phyloP scores from a whole-genome alignment of 2,888 invertebrate genomes.

The Lasioglossum malachurum region DNA sequence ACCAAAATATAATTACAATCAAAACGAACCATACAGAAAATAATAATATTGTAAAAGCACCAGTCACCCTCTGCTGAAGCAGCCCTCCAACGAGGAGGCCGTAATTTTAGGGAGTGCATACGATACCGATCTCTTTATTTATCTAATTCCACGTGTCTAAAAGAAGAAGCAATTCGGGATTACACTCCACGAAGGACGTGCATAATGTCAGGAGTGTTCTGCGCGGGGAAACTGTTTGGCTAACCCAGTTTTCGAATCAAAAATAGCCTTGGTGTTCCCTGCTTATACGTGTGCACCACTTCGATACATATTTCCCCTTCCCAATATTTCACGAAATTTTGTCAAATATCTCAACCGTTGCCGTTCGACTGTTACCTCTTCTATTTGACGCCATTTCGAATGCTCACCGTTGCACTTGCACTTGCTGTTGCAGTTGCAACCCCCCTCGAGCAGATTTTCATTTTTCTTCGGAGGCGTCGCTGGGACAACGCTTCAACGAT shows the following conservation, averaged over 20 bases:
- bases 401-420: background rate
- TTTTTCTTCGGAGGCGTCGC: conserved; percentile 30
- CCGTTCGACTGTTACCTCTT: background rate
- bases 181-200: conserved; percentile 39
- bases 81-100: background rate
- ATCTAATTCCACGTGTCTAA: conserved; percentile 8
- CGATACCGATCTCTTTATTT: conserved; percentile 20
- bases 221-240: conserved; percentile 62
- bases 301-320: conserved; percentile 24
- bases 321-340: conserved; percentile 51
- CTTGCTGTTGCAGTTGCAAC: background rate
- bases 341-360: conserved; percentile 44
- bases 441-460: conserved; percentile 25
- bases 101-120: conserved; percentile 35
- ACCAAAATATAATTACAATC: too few species aligned
- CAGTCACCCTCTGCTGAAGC: background rate
- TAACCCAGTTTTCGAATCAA: conserved; percentile 72
- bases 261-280: conserved; percentile 60
- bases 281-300: conserved; percentile 26
- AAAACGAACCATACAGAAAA: background rate
- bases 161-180: conserved; percentile 29
- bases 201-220: conserved; percentile 50
- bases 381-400: conserved; percentile 5
- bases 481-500: conserved; percentile 9
- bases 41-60: background rate